phyloP scores from a whole-genome alignment of 2,113 vertebrate genomes.

The Ictidomys tridecemlineatus region DNA sequence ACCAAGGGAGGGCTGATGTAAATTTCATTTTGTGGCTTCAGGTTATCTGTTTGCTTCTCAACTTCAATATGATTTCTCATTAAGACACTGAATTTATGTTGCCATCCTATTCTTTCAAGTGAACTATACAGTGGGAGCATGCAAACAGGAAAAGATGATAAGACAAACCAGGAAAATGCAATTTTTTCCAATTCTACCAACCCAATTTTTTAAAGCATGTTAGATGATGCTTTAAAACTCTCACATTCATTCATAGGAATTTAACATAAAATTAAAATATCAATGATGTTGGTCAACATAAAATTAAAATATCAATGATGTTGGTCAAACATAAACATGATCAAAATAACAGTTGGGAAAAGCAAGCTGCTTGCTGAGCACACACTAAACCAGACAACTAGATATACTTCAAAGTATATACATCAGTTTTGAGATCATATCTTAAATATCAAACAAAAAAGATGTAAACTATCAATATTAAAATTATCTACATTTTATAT shows the following conservation, averaged over 20 bases:
- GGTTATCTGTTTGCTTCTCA: conserved; percentile 9
- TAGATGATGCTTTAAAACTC: conserved; percentile 22
- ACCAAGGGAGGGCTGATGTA: not conserved
- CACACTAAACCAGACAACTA: not conserved
- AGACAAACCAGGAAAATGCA: not conserved
- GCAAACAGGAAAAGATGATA: conserved; percentile 23
- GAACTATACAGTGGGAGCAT: not conserved
- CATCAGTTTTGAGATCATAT: not conserved
- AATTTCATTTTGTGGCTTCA: conserved; percentile 38
- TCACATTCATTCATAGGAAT: not conserved
- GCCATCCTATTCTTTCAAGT: not conserved
- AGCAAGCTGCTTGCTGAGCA: not conserved
- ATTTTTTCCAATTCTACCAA: not conserved
- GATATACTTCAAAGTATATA: not conserved
- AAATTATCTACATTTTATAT: not conserved
- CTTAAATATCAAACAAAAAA: not conserved
- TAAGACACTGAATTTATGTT: conserved; percentile 50
- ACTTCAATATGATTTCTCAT: conserved; percentile 13
- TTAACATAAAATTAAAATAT: conserved; percentile 61
- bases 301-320: conserved; percentile 38
- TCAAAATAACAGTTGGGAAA: not conserved
- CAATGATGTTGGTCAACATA: not conserved
- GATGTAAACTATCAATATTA: not conserved
- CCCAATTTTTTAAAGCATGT: not conserved
- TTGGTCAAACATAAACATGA: not conserved